Evolutionary conservation across 2,113 vertebrate species (phyloP).

Genomic region (Noctilio leporinus): DNA sequence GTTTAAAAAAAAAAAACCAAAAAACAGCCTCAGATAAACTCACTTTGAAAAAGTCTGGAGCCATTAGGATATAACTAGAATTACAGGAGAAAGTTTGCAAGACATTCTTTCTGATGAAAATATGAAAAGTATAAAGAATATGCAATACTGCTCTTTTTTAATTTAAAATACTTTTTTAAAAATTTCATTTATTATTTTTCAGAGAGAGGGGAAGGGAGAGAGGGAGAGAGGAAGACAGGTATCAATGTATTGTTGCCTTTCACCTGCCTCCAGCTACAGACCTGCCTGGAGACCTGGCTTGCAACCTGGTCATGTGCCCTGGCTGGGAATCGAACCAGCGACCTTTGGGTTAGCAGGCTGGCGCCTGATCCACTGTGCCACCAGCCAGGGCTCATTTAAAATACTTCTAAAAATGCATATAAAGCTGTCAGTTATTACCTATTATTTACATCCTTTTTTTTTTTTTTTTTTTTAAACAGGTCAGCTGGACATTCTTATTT

Average conservation of each 20-base stretch:
- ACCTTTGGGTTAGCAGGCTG: too few relatives aligned
- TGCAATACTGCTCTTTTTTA: neutral
- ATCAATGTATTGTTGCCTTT: too few relatives aligned
- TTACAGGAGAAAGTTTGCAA: neutral
- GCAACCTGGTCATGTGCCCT: too few relatives aligned
- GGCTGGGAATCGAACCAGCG: too few relatives aligned
- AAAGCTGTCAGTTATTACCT: neutral
- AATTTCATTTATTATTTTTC: too few relatives aligned
- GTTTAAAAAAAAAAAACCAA: too few relatives aligned
- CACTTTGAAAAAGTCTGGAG: neutral
- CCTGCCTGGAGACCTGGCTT: too few relatives aligned
- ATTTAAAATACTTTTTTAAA: neutral
- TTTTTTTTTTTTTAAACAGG: slow-evolving; percentile 28
- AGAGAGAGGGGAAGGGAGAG: too few relatives aligned
- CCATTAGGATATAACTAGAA: neutral
- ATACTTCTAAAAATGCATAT: neutral
- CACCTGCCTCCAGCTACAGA: too few relatives aligned
- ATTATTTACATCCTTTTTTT: neutral
- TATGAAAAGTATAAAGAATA: slow-evolving; percentile 18
- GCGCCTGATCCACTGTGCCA: too few relatives aligned
- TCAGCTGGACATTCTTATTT: slow-evolving; percentile 42
- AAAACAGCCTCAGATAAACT: neutral
- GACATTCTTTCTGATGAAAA: neutral
- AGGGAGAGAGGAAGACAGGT: too few relatives aligned
- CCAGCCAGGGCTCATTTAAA: too few relatives aligned